Base-by-base conservation (phyloP, 2,113 vertebrate genomes). In the Plecotus auritus region DNA sequence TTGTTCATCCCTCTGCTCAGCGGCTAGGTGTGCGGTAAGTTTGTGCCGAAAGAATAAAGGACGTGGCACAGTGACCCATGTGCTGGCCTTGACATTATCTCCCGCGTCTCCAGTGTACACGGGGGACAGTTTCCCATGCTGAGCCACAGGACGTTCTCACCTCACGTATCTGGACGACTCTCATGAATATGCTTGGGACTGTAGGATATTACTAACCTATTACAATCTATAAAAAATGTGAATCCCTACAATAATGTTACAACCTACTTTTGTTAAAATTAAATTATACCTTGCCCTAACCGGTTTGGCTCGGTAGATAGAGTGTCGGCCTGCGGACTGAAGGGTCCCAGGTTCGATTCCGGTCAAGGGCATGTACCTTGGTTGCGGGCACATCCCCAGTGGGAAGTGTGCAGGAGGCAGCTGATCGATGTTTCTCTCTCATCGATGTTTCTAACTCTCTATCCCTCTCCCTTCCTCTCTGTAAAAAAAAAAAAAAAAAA, bases 71-170 rank as follows among this genome's bases (percentile, higher is more conserved):
- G 32, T 54, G 35, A 9, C 6, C 2, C 4, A 0, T 51, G 47
- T 59, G 35, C 49, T 5, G 1, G 1, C 23, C 61, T 28, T 64
- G 67, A 3, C 11, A 2, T 56, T 67, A 11, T 82, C 32, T 35
- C 61, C 12, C 26, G 17, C 3, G 18, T 87, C 16, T 8, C 35
- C 54, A 2, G 6, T 18, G 5, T 37, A 9, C 22, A 42, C 26
- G 1, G 12, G 30, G 6, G 37, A 35, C 7, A 22, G 12, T 64
- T 37, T 78, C 35, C 23, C 22, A 30, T 2, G 2, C 8, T 84
- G 4, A 84, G 20, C 0, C 13, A 30, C 1, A 12, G 4, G 6
- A 16, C 0, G 1, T 47, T 49, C 35, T 64, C 20, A 6, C 73
- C 7, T 20, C 10, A 51, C 2, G 4, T 30, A 5, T 30, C 12